Base-by-base conservation (phyloP, 1,140 invertebrate species). In the Bemisia tabaci region DNA sequence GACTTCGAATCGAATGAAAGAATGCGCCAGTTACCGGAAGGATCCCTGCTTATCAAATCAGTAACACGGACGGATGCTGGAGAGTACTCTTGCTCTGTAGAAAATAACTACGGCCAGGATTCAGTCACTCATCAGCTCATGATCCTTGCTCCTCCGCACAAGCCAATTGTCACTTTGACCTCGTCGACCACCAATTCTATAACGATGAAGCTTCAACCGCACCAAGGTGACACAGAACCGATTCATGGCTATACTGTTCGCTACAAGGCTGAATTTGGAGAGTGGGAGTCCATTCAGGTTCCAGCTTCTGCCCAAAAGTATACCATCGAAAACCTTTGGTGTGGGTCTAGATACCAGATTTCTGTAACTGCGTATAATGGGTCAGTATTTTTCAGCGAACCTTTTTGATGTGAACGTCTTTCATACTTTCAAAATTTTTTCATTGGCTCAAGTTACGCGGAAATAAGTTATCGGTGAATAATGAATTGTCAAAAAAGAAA, bases 211-310 rank as follows among this genome's bases (percentile, higher is more conserved):
- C 77, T 94, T 63, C 87, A 87, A 74, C 86, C 89, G 12, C 87
- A 89, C 70, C 82, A 87, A 26, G 82, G 81, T 58, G 88, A 90
- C 69, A 85, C 82, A 26, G 87, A 88, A 59, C 87, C 88, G 12
- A 83, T 90, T 68, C 88, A 90, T 68, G 91, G 91, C 0, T 92
- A 93, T 75, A 93, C 91, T n/a, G 84, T 95, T 68, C 89, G 92
- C 74, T 95, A 92, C 79, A 94, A 94, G 76, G 90, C 88, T 26
- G 93, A 94, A 79, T 94, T 92, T 73, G 92, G 92, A 26, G 91
- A 95, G 73, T 94, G 91, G 91, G 90, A 93, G 78, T 91, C 88
- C 33, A 83, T 87, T 64, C 90, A 92, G 79, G 86, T 89, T 59
- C 77, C 67, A 58, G 85, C 87, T 67, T 86, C 85, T 71, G 86